Conservation (phyloP, 1,140 invertebrate genomes). For the Eupristina koningsbergeri region DNA sequence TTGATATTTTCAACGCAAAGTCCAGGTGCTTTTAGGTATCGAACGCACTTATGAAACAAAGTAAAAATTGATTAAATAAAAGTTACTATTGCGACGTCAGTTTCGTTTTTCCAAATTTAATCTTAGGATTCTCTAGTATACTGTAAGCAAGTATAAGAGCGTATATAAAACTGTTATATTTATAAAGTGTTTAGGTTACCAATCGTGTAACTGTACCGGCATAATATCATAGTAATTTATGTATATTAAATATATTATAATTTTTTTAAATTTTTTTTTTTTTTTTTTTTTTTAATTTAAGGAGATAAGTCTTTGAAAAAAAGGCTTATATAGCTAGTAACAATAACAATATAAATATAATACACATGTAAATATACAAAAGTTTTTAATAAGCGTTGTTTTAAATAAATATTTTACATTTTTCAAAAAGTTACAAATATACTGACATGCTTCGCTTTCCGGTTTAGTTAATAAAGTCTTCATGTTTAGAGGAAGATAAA, state of each 20-base stretch:
- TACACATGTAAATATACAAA: no score
- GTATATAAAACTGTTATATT: conserved; percentile 47
- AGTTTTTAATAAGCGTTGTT: no score
- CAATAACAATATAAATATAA: no score
- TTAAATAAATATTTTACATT: no score
- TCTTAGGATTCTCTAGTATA: conserved; percentile 4
- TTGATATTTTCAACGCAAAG: conserved; percentile 27
- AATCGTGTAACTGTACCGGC: conserved; percentile 40
- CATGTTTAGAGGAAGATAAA: no score
- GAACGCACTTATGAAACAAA: conserved; percentile 23
- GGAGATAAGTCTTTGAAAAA: not conserved
- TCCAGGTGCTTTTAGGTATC: conserved; percentile 19
- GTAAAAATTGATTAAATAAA: conserved; percentile 43
- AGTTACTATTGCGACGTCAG: conserved; percentile 47
- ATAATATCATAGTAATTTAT: conserved; percentile 45
- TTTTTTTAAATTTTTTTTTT: no score
- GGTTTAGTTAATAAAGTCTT: no score
- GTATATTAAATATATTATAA: conserved; percentile 47
- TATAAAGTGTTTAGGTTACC: conserved; percentile 51
- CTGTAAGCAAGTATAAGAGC: conserved; percentile 10
- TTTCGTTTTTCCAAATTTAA: conserved; percentile 45
- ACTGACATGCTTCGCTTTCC: no score
- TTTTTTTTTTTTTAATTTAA: no score
- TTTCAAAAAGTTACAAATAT: no score
- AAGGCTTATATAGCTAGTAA: no score